Percentiles rank a stretch among this genome's conserved stretches.
Evolutionary conservation across 35 echinoderm and acorn worm species (phyloP).

Genomic region (Ophioderma brevispina): DNA sequence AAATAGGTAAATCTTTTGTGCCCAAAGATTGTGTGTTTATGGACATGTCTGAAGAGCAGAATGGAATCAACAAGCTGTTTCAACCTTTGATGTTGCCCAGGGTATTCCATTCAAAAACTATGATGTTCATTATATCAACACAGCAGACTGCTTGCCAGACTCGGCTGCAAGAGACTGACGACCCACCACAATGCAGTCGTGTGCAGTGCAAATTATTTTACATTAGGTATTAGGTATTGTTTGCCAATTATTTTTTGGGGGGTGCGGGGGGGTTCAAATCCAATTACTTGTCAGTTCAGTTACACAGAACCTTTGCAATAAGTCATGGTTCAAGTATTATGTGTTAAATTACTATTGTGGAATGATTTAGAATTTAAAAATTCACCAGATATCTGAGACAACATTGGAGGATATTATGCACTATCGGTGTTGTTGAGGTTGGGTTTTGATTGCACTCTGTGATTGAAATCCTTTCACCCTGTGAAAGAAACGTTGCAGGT

Average conservation of each 20-base stretch:
- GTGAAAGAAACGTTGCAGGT: no score
- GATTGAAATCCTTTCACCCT: no score
- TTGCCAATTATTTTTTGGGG: neutral
- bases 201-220: slow-evolving; percentile 45
- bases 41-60: slow-evolving; percentile 72
- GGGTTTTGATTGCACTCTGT: no score
- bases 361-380: neutral
- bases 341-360: neutral
- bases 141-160: slow-evolving; percentile 45
- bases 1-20: no score
- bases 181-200: slow-evolving; percentile 15
- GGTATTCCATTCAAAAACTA: slow-evolving; percentile 64
- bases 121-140: slow-evolving; percentile 64
- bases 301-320: neutral
- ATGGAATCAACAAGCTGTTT: slow-evolving; percentile 67
- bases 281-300: no score
- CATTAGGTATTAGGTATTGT: slow-evolving; percentile 40
- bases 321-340: neutral
- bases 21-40: slow-evolving; percentile 75
- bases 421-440: no score
- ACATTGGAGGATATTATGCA: no score
- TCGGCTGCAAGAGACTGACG: slow-evolving; percentile 7
- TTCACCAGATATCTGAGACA: neutral
- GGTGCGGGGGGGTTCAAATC: neutral
- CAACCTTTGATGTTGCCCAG: slow-evolving; percentile 35